Evolutionary conservation across 30 jellyfish, hydroid and myxozoan genomes (phyloP), one percentile per base, ranked within the genome.

Genomic region (Pseudorhiza aurosa): DNA sequence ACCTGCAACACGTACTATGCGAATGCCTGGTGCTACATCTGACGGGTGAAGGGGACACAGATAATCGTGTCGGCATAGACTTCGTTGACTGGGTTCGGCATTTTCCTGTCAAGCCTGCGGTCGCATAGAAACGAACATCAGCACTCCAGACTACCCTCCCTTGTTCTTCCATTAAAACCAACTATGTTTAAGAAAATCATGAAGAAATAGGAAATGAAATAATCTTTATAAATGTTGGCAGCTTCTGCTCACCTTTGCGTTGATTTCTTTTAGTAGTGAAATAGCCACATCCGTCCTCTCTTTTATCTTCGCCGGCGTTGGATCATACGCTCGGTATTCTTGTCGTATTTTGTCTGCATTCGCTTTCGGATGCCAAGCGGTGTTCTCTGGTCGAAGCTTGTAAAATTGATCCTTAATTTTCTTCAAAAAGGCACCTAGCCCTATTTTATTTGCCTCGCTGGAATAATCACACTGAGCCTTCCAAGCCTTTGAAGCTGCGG

Each of bases 291-390:
- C 98, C 11, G 96, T 83, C 24, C 94, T 80, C 67, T 25, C 79
- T 57, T 91, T 91, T 58, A 91, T 76, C 53, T 70, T 80, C 39
- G 85, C 98, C 14, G 98, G 98, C 18, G 84, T 72, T 30, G 96
- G 98, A 28, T 91, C 95, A 65, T 83, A 85, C 24, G 88, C 94
- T 25, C 74, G 75, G 50, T 84, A 91, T 8, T 85, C 81, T 31
- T 87, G 45, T 37, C 85, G 62, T 17, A 90, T 53, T 30, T 65
- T 87, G 65, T 55, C 95, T 1, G 75, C 15, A 0, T 69, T 37
- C 19, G 91, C 73, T 10, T 47, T 72, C 7, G 98, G 98, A 53
- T 84, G 87, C 96, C 96, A 91, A 19, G 95, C 98, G 2, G 80
- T 85, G 36, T 91, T 92, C 47, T 91, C 95, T 0, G 96, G 98